Evolutionary conservation across 2,888 invertebrate species (phyloP).

Genomic region (Azorinus chamasolen): DNA sequence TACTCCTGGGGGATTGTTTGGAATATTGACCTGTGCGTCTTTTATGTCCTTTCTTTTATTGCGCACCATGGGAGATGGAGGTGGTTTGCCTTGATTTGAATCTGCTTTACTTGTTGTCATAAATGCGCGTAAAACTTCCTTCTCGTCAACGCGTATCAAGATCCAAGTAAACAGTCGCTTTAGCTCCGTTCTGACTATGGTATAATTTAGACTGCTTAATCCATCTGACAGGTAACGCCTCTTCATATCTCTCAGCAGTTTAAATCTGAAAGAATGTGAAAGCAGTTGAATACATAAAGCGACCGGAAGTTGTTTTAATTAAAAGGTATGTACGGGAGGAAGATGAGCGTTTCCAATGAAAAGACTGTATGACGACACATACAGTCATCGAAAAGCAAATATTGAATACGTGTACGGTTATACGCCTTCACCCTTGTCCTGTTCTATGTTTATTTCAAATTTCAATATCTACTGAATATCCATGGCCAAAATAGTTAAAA

Average conservation of each 20-base stretch:
- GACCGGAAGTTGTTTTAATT: too few species aligned
- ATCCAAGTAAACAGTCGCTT: conserved; percentile 69
- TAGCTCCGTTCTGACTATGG: conserved; percentile 56
- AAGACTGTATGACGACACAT: too few species aligned
- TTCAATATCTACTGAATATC: too few species aligned
- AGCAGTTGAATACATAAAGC: too few species aligned
- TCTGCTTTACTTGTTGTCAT: background rate
- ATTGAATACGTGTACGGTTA: too few species aligned
- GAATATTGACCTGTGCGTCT: background rate
- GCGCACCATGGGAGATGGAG: background rate
- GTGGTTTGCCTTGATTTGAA: too few species aligned
- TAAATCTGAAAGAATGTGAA: conserved; percentile 60
- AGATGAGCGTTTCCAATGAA: too few species aligned
- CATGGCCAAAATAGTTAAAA: too few species aligned
- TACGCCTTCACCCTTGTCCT: too few species aligned
- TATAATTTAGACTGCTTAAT: conserved; percentile 68
- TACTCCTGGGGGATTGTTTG: background rate
- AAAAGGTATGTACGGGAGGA: too few species aligned
- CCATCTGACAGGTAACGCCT: conserved; percentile 70
- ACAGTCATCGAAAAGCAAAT: too few species aligned
- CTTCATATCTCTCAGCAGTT: conserved; percentile 60
- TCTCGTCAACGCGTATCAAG: conserved; percentile 62
- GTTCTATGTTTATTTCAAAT: too few species aligned
- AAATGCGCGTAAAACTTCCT: conserved; percentile 38
- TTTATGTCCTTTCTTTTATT: background rate